phyloP scores from a whole-genome alignment of 2,888 invertebrate species.

The Rhopalosiphum nymphaeae region DNA sequence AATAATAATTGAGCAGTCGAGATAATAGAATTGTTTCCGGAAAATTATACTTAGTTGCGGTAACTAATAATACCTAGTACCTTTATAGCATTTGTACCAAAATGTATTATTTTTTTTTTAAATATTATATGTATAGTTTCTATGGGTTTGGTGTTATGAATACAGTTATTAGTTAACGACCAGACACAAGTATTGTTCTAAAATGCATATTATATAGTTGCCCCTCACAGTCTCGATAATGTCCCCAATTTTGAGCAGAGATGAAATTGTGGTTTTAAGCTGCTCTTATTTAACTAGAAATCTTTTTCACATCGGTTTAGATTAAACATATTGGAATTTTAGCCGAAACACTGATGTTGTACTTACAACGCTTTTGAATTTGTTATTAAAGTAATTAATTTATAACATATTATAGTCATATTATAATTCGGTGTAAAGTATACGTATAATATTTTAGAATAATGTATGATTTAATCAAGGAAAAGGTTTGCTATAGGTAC shows the following conservation, averaged over 20 bases:
- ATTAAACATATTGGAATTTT: background rate
- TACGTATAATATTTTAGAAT: background rate
- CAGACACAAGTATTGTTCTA: background rate
- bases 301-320: background rate
- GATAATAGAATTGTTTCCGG: background rate
- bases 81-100: too few relatives aligned
- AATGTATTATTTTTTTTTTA: too few relatives aligned
- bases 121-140: too few relatives aligned
- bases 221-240: background rate
- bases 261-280: background rate
- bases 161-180: background rate
- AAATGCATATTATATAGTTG: background rate
- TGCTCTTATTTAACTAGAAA: background rate
- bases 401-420: too few relatives aligned
- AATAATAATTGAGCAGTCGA: background rate
- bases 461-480: background rate
- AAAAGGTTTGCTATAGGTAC: background rate
- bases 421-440: background rate
- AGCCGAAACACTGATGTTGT: background rate
- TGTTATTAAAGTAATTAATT: too few relatives aligned
- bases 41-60: background rate
- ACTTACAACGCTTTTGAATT: background rate
- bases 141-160: background rate
- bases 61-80: background rate
- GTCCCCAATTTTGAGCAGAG: background rate